phyloP scores from a whole-genome alignment of 2,113 vertebrate species.

The Channa maculata region DNA sequence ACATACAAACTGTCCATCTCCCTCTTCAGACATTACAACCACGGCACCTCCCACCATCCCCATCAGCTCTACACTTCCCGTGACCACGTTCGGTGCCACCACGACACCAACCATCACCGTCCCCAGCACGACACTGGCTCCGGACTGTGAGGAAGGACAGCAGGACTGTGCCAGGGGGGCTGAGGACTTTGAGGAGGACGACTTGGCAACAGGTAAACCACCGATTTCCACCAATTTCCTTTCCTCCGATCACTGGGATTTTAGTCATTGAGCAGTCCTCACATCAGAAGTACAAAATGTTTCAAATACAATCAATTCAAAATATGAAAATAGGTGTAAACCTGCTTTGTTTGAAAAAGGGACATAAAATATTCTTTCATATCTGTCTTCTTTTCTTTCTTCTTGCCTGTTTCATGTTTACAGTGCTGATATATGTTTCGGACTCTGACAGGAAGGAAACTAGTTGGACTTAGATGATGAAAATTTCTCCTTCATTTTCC shows the following conservation, averaged over 20 bases:
- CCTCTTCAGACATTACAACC: conserved; percentile 70
- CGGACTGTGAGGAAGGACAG: conserved; percentile 48
- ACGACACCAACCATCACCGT: conserved; percentile 47
- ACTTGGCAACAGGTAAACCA: conserved; percentile 40
- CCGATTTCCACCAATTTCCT: too few relatives aligned
- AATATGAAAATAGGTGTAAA: too few relatives aligned
- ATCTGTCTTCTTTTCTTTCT: not conserved
- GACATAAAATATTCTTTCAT: not conserved
- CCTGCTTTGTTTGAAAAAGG: not conserved
- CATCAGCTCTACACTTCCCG: conserved; percentile 44
- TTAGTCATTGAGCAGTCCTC: too few relatives aligned
- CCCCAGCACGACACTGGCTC: not conserved
- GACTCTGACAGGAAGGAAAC: not conserved
- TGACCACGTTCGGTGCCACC: conserved; percentile 67
- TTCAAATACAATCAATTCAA: too few relatives aligned
- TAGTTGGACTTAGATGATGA: not conserved
- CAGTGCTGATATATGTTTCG: not conserved
- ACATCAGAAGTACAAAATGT: too few relatives aligned
- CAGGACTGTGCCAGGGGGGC: conserved; percentile 49
- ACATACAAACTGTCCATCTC: not conserved
- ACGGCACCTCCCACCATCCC: conserved; percentile 72
- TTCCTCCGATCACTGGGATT: too few relatives aligned
- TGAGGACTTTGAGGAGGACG: conserved; percentile 32
- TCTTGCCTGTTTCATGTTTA: not conserved
- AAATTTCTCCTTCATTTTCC: conserved; percentile 13